Conservation (phyloP, 2,113 vertebrate species). For the Sapajus apella region DNA sequence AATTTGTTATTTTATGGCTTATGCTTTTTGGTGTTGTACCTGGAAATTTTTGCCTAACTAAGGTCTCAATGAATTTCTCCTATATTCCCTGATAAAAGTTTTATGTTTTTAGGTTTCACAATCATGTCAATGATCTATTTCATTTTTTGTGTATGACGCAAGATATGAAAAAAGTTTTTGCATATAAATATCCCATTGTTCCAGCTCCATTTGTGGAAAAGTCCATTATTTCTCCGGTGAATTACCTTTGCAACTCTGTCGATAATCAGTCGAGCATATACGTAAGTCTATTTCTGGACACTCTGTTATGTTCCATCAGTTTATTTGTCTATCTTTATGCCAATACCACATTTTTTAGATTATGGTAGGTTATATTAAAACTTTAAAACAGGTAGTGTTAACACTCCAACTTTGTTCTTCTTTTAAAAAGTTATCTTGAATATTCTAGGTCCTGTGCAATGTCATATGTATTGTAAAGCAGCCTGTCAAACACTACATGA, state of each 20-base stretch:
- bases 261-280: neutral
- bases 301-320: neutral
- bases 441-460: neutral
- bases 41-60: neutral
- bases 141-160: neutral
- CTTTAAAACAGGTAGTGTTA: neutral
- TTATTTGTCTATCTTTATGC: neutral
- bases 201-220: neutral
- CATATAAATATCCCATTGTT: neutral
- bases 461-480: conserved; percentile 10
- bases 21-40: neutral
- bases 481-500: neutral
- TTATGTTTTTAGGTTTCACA: neutral
- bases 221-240: neutral
- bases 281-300: neutral
- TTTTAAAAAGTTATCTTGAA: neutral
- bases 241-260: neutral
- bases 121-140: neutral
- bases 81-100: neutral
- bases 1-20: neutral
- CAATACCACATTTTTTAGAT: neutral
- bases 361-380: neutral
- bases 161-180: neutral
- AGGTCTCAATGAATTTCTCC: neutral
- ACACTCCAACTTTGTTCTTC: neutral